Conservation (phyloP, 2,113 vertebrate species). For the Sander lucioperca region DNA sequence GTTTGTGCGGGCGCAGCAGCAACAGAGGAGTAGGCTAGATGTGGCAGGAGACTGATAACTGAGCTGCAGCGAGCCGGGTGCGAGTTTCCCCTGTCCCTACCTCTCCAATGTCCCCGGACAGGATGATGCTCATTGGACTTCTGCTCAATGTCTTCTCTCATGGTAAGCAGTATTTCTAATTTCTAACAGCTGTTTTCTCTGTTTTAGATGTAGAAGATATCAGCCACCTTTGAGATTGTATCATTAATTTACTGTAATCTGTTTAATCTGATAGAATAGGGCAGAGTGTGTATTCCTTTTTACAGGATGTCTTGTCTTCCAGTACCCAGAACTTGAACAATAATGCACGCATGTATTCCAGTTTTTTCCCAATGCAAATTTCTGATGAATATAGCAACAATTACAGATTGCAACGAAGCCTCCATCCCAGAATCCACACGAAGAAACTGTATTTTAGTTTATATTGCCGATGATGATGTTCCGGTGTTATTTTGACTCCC, state of each 20-base stretch:
- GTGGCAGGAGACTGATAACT: conserved; percentile 71
- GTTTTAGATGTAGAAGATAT: neutral
- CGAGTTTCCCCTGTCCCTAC: conserved; percentile 42
- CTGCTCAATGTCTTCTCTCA: conserved; percentile 74
- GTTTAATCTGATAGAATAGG: neutral
- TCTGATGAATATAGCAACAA: neutral
- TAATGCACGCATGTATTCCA: neutral
- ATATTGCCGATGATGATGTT: neutral
- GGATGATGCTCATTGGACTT: conserved; percentile 80
- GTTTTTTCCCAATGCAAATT: neutral
- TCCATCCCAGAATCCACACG: neutral
- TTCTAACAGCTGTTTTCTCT: neutral
- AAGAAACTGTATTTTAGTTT: neutral
- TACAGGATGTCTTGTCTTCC: neutral
- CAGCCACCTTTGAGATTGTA: neutral
- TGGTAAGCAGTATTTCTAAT: conserved; percentile 54
- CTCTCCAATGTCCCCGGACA: conserved; percentile 71
- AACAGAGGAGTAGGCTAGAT: conserved; percentile 69
- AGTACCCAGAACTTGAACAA: neutral
- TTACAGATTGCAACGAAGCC: neutral
- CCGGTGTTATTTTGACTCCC: neutral
- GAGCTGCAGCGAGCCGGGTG: conserved; percentile 64
- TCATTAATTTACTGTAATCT: neutral
- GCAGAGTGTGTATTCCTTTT: neutral
- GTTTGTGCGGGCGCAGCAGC: conserved; percentile 51